Percentiles rank a stretch among this genome's conserved stretches.
phyloP scores from a whole-genome alignment of 2,797 vertebrate species.

The Cottoperca gobio region DNA sequence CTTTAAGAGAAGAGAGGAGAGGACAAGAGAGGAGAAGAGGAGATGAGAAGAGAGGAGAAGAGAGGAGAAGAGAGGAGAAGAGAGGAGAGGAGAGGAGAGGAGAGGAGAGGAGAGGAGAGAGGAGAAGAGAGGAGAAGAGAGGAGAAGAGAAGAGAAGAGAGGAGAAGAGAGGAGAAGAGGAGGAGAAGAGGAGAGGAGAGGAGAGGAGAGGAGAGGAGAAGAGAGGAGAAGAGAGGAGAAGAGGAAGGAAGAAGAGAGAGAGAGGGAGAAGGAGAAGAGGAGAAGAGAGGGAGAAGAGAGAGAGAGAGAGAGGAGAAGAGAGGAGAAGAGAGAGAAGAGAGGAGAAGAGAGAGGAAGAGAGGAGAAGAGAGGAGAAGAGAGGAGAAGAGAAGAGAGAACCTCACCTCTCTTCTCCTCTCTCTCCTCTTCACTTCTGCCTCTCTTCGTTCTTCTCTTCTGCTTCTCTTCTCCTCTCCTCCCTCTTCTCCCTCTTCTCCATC shows the following conservation, averaged over 20 bases:
- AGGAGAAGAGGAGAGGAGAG: no score
- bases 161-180: slow-evolving; percentile 2
- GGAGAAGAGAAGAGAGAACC: not conserved
- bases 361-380: slow-evolving; percentile 2
- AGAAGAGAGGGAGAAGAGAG: slow-evolving; percentile 1
- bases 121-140: not conserved
- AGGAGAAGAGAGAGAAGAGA: not conserved
- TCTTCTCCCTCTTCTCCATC: no score
- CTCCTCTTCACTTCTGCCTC: no score
- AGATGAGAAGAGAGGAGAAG: not conserved
- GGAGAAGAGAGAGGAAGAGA: no score
- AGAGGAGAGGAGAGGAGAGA: slow-evolving; percentile 1
- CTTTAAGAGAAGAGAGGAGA: slow-evolving; percentile 69
- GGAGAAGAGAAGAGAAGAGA: not conserved
- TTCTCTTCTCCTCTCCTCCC: no score
- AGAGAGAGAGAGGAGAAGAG: slow-evolving; percentile 1
- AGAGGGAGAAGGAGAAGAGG: not conserved
- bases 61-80: slow-evolving; percentile 3
- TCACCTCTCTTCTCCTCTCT: no score
- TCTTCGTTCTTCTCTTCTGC: no score
- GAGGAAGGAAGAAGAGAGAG: no score
- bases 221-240: not conserved
- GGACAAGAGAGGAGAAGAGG: slow-evolving; percentile 1
- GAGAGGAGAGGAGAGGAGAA: slow-evolving; percentile 1
- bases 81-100: slow-evolving; percentile 1